Base-by-base conservation (phyloP, 2,888 invertebrate species). In the Polydrusus cervinus region DNA sequence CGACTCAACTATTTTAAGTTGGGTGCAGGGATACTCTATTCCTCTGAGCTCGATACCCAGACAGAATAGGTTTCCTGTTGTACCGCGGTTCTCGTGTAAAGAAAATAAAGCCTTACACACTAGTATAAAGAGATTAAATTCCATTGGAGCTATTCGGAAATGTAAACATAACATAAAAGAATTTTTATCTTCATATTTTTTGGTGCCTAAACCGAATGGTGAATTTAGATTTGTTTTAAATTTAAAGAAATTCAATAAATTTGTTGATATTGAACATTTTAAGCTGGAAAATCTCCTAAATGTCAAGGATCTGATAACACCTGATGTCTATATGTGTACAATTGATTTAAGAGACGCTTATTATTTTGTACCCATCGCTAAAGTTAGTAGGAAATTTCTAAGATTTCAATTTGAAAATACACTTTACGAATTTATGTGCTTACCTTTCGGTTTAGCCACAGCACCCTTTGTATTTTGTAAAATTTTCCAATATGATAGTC, bases 261-360 rank as follows among this genome's bases (percentile, higher is more conserved):
- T 11, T 11, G 18, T 49, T 49, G 16, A 9, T 5, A 18, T 9
- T 3, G 18, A 16, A 11, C 53, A 67, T 67, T 53, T 53, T 67
- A 67, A 67, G 38, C n/a, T 53, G 20, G 43, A 67, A 53, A 34
- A 67, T 40, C 16, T 20, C 14, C 1, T 18, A 13, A 53, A 49
- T 14, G 67, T 67, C 11, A 55, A 34, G 8, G 49, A 55, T 14
- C 18, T 67, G 16, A 14, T 67, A 18, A n/a, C 25, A 16, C 5
- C 0, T 7, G 13, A 49, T n/a, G n/a, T 16, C 2, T 53, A 34
- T 18, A 67, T 67, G 67, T 16, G 30, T 18, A 18, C 53, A 9
- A 18, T 67, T 40, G 67, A 67, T 13, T 30, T 67, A 20, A 53
- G 45, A 40, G 55, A 53, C 18, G 66, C 51, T 1, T 66, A 66